Evolutionary conservation across 2,797 vertebrate species (phyloP), one percentile per base, ranked within the genome.

Genomic region (Thamnophis elegans): DNA sequence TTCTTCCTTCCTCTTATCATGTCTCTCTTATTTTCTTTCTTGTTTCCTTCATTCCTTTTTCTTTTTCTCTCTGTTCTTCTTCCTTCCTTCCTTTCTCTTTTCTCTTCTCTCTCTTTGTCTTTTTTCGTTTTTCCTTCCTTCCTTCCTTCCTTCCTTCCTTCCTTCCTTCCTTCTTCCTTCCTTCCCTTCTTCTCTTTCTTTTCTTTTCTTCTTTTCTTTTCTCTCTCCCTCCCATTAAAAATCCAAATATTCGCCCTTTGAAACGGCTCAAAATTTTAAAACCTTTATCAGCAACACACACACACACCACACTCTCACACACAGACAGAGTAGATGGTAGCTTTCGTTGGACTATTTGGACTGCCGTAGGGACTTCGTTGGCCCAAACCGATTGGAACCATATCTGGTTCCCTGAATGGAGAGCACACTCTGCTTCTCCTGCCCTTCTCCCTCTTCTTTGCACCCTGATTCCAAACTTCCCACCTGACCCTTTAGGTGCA

Each of bases 1-100:
- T 58, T 16, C 6, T 32, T 12, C 5, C n/a, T 16, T 10, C 2
- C 3, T 26, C 1, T 10, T 1, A n/a, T 9, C 2, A n/a, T n/a
- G n/a, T 12, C 0, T 1, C 5, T 65, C 12, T 5, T 3, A 14
- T 0, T 4, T 53, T 36, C 1, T 12, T 8, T 85, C 11, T 13
- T 85, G 0, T 11, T 51, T 85, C 1, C 47, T 51, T 56, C 0
- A 55, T 16, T 56, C 5, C 18, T 58, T 3, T 18, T 5, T 20
- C 18, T 58, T 1, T 20, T 13, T 18, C 1, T 8, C 22, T 26
- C 1, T 11, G 3, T 26, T 1, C 3, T 25, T 22, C 9, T 3
- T 28, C 4, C 1, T 2, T 32, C 3, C 18, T 42, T 2, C 10
- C 32, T 42, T 28, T 26, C 5, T 26, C 20, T 36, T 78, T 12